phyloP scores from a whole-genome alignment of 2,888 invertebrate species.

The Loripinus fragilis region DNA sequence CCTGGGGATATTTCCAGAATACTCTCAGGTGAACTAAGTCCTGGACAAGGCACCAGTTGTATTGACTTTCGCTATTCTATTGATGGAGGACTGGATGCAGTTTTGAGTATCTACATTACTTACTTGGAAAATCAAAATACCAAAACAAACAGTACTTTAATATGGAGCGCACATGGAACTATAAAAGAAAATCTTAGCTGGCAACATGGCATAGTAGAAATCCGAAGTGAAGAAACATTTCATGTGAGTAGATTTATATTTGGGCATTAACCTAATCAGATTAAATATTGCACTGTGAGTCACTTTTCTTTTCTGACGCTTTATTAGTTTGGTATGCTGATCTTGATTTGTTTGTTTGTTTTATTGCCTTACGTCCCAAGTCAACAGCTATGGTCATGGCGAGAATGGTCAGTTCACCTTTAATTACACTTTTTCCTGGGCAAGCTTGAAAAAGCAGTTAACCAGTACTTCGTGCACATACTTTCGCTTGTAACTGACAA shows the following conservation, averaged over 20 bases:
- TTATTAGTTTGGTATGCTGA: too few species aligned
- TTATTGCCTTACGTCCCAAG: too few species aligned
- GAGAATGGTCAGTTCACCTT: too few species aligned
- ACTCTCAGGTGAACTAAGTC: neutral
- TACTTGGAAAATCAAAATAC: neutral
- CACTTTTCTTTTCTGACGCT: too few species aligned
- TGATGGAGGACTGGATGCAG: slow-evolving; percentile 40
- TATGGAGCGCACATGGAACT: neutral
- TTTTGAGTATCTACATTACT: slow-evolving; percentile 33
- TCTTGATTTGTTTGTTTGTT: too few species aligned
- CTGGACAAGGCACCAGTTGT: slow-evolving; percentile 20
- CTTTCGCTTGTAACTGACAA: too few species aligned
- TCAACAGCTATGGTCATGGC: too few species aligned
- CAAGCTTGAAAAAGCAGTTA: too few species aligned
- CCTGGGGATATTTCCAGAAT: slow-evolving; percentile 46
- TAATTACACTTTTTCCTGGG: too few species aligned
- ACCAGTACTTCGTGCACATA: too few species aligned
- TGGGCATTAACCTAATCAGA: neutral
- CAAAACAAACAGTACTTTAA: neutral
- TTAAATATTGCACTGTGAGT: neutral
- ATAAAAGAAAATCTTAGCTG: slow-evolving; percentile 21
- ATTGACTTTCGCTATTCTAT: slow-evolving; percentile 36
- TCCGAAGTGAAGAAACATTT: slow-evolving; percentile 14
- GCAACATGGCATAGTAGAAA: slow-evolving; percentile 1
- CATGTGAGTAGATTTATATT: neutral